Percentiles rank a stretch among this genome's conserved stretches.
Conservation (phyloP, 2,113 vertebrate species). For the Anolis sagrei region DNA sequence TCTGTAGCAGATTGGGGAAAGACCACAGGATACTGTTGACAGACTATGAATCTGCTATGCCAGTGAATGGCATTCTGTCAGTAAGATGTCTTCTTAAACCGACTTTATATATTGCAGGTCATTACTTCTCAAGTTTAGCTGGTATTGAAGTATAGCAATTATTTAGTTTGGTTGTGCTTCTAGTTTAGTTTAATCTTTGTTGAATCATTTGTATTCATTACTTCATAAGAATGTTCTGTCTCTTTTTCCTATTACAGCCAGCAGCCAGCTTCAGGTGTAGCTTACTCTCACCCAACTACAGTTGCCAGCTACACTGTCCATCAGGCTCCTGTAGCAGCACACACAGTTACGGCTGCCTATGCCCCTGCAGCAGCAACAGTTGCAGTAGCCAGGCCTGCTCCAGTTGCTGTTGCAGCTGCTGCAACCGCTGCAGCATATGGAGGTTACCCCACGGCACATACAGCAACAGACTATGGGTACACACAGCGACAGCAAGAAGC, state of each 20-base stretch:
- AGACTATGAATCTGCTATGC: neutral
- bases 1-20: neutral
- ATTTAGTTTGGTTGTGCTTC: neutral
- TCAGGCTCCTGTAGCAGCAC: constrained; percentile 94
- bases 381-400: constrained; percentile 91
- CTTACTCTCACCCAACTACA: constrained; percentile 97
- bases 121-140: too few species aligned
- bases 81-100: neutral
- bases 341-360: constrained; percentile 94
- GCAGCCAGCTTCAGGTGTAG: constrained; percentile 94
- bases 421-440: constrained; percentile 93
- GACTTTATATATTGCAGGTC: neutral
- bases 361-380: constrained; percentile 91
- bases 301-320: constrained; percentile 99
- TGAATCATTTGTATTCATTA: neutral
- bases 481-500: constrained; percentile 95
- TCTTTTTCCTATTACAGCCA: constrained; percentile 80
- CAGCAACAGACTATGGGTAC: constrained; percentile 93
- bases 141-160: too few species aligned
- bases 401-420: constrained; percentile 90
- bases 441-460: constrained; percentile 91
- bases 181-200: neutral
- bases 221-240: constrained; percentile 55
- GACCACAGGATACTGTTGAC: neutral
- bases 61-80: neutral